Evolutionary conservation across 2,797 vertebrate genomes (phyloP), one percentile per base, ranked within the genome.

Genomic region (Acanthopagrus latus): DNA sequence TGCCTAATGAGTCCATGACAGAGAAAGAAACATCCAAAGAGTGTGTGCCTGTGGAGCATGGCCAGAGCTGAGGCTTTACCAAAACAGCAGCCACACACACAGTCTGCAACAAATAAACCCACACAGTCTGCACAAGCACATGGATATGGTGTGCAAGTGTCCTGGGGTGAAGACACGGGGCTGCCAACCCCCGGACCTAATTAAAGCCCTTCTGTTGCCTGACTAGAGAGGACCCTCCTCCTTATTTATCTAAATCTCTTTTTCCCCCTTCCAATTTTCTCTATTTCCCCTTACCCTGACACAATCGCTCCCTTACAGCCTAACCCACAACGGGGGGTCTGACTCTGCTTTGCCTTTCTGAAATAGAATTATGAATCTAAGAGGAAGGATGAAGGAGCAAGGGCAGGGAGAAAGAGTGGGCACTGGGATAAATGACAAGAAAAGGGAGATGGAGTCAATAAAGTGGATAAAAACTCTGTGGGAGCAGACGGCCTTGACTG

Each of bases 171-270:
- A 85, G 66, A 73, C 54, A 54, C 18, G 18, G 62, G 68, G 67
- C 81, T 88, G 77, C 72, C 77, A 88, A 78, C 63, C 62, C 71
- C 76, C 51, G 21, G 82, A 83, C 60, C 81, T 86, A 88, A 93
- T 92, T 92, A 92, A 78, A 86, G 66, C 47, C 64, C 60, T 86
- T 81, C 75, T 86, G 81, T 78, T 84, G 82, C 71, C 59, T 67
- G 69, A 83, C 79, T 55, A 70, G 76, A 71, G 27, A 66, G 21
- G 50, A 66, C 64, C 74, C 51, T 72, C 78, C 58, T 80, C 52
- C 33, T 78, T 60, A 65, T 60, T 83, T 78, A 64, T 70, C 43
- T 70, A 63, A 0, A 3, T 62, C 54, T 58, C 57, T 60, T 70
- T 76, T 43, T 21, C 48, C 6, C 18, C 11, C 25, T 7, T 73